Conservation (phyloP, 1,140 invertebrate genomes). For the Panagrolaimus sp. region DNA sequence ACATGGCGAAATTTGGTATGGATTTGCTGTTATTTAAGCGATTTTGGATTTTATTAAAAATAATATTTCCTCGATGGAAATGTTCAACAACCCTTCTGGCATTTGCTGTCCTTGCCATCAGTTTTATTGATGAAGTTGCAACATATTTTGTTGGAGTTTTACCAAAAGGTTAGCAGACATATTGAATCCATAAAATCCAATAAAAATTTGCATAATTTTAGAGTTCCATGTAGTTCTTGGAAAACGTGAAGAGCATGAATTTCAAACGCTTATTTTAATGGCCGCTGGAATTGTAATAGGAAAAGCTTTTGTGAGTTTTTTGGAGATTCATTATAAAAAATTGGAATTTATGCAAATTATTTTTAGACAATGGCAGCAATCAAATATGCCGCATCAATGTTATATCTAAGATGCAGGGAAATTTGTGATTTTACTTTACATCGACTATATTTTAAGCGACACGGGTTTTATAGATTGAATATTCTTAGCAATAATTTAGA, state of each 20-base stretch:
- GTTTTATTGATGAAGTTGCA: slow-evolving; percentile 48
- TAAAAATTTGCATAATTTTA: neutral
- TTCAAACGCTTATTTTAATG: slow-evolving; percentile 39
- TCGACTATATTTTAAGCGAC: slow-evolving; percentile 57
- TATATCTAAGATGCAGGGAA: slow-evolving; percentile 41
- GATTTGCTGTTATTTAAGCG: slow-evolving; percentile 27
- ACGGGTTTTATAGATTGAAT: slow-evolving; percentile 50
- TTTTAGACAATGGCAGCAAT: slow-evolving; percentile 42
- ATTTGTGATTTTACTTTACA: slow-evolving; percentile 46
- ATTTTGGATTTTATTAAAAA: slow-evolving; percentile 23
- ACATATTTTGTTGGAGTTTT: slow-evolving; percentile 49
- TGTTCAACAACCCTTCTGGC: slow-evolving; percentile 30
- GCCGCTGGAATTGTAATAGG: slow-evolving; percentile 33
- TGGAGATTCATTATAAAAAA: neutral
- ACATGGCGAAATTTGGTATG: slow-evolving; percentile 23
- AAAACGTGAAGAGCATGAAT: slow-evolving; percentile 34
- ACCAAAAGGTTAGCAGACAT: slow-evolving; percentile 24
- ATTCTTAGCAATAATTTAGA: slow-evolving; percentile 37
- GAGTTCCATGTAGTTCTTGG: slow-evolving; percentile 45
- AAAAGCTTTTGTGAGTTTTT: slow-evolving; percentile 39
- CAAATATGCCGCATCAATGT: slow-evolving; percentile 40
- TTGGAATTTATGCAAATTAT: neutral
- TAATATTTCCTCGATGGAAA: slow-evolving; percentile 38
- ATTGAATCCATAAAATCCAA: too few relatives aligned
- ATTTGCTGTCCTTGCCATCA: slow-evolving; percentile 33